These are phyloP conservation scores for Papilio aristodemus DNA, from an alignment of 1,140 invertebrate species.

Conservation along the genomic window DNA sequence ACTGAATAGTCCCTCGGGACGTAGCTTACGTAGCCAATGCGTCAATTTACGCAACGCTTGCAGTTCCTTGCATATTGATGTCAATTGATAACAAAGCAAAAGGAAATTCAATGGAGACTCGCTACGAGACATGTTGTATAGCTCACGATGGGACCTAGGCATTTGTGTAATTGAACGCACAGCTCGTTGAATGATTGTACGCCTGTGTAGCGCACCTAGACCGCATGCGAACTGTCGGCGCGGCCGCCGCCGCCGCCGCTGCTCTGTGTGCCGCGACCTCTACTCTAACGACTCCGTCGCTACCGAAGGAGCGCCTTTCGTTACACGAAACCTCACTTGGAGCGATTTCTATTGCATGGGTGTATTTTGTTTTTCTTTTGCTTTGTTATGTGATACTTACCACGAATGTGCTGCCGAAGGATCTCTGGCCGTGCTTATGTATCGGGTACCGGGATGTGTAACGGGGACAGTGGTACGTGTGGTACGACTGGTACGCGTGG, in stretches of 20 bases:
- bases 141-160: constrained; percentile 69
- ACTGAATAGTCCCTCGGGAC: constrained; percentile 32
- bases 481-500: constrained; percentile 42
- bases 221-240: constrained; percentile 63
- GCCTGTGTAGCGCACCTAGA: constrained; percentile 75
- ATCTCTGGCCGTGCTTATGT: constrained; percentile 58
- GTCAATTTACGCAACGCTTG: constrained; percentile 58
- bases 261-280: constrained; percentile 50
- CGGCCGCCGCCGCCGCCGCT: constrained; percentile 46
- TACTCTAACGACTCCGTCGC: constrained; percentile 56
- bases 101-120: constrained; percentile 65
- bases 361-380: constrained; percentile 79
- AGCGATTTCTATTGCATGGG: constrained; percentile 67
- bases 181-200: constrained; percentile 78
- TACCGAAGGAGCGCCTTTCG: constrained; percentile 58
- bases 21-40: constrained; percentile 33
- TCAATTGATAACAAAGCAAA: constrained; percentile 77
- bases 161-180: constrained; percentile 71
- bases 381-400: constrained; percentile 77
- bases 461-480: constrained; percentile 57
- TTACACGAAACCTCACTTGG: constrained; percentile 58
- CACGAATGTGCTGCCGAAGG: constrained; percentile 71
- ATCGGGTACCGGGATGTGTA: constrained; percentile 49
- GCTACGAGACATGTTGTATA: constrained; percentile 51
- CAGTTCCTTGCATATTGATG: constrained; percentile 71